Conservation (phyloP, 2,113 vertebrate genomes). For the Cheirogaleus medius region DNA sequence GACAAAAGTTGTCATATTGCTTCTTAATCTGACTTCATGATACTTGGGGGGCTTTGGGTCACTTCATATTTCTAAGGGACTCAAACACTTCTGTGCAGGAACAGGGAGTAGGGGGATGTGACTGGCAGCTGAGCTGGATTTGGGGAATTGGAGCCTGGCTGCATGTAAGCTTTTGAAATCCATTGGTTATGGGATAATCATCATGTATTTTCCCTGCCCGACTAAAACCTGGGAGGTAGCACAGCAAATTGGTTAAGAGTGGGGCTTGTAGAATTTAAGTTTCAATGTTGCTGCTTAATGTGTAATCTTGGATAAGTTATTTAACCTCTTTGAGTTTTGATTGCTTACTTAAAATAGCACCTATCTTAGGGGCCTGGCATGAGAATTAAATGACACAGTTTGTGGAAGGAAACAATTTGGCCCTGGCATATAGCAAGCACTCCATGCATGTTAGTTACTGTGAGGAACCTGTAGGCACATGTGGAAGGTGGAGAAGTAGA, state of each 20-base stretch:
- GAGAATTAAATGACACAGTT: constrained; percentile 3
- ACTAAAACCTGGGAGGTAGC: neutral
- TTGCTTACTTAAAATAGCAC: constrained; percentile 1
- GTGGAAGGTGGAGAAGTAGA: neutral
- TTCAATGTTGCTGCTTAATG: neutral
- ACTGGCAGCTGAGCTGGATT: neutral
- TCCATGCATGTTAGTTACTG: neutral
- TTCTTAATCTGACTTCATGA: neutral
- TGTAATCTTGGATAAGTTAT: neutral
- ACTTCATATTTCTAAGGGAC: neutral
- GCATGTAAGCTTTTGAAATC: neutral
- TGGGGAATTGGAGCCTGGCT: neutral
- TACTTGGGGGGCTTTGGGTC: neutral
- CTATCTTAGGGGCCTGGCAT: neutral
- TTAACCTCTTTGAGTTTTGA: neutral
- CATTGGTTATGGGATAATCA: neutral
- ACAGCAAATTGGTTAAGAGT: neutral
- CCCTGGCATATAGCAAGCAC: neutral
- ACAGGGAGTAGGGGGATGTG: neutral
- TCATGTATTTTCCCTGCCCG: neutral
- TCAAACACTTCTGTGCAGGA: neutral
- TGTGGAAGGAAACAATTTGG: neutral
- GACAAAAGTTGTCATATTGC: neutral
- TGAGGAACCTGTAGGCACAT: neutral
- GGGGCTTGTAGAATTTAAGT: neutral